Evolutionary conservation across 2,888 invertebrate genomes (phyloP), one percentile per base, ranked within the genome.

Genomic region (Gisinianus flammeolus): DNA sequence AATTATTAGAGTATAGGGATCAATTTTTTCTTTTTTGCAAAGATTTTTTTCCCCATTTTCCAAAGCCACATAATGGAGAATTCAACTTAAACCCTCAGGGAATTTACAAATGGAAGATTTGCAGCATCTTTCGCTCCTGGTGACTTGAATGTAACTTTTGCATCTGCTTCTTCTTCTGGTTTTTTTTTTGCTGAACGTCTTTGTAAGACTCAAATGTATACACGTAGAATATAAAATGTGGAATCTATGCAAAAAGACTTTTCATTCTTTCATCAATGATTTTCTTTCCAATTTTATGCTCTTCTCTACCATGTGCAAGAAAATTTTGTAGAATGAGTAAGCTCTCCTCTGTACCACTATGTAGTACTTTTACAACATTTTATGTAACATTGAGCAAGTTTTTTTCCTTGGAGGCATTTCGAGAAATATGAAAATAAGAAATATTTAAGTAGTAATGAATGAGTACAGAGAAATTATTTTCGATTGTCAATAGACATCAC

Each of bases 31-130:
- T 64, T 35, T 64, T 10, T 58, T 30, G 22, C 72, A 73, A 24
- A 33, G 62, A 56, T 22, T 33, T 5, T 56, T 10, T 58, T n/a
- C 31, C n/a, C 52, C 56, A 31, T n/a, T 62, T 62, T 73, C 12
- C 33, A 62, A 73, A 73, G 16, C 44, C 73, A 73, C 56, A 72
- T 72, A 56, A 62, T 72, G 31, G 72, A 72, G 54, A 72, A 72
- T 52, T 58, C 31, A 33, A 22, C 35, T 58, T 31, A 31, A 58
- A 71, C 58, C 73, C 62, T 35, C 33, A 73, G 73, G 73, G 62
- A 72, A 44, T 68, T 68, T 35, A 68, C 44, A 22, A 44, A 33
- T 0, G 22, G 35, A 44, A 44, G 68, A 26, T 62, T 62, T 26
- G 2, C 62, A 62, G 62, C 26, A 22, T 26, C 62, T 62, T 62